Evolutionary conservation across 2,113 vertebrate species (phyloP), one percentile per base, ranked within the genome.

Genomic region (Phylloscopus trochiloides): DNA sequence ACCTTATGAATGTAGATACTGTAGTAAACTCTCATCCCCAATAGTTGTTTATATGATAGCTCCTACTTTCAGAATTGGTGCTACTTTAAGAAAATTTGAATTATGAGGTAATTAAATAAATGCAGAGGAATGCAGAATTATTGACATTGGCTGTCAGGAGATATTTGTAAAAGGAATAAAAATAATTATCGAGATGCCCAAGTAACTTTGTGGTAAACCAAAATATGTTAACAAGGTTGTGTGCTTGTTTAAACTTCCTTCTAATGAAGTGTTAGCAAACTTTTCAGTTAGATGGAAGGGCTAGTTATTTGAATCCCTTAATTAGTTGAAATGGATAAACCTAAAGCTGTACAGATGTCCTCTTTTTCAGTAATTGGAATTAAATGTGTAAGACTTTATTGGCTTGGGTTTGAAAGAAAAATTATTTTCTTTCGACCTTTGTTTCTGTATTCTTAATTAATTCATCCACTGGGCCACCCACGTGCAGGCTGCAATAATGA

Each of bases 251-350:
- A 97, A 98, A 97, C 95, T 96, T 92, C 91, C 78, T 93, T 96
- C 98, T 98, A 98, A 98, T 98, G 97, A 98, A 97, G 96, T 98
- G 97, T 97, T 97, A 96, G 96, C 92, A 97, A 97, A 96, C 81
- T 97, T 97, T 90, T 92, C 90, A 97, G 96, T 96, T 97, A 82
- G 93, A 61, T 74, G 47, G 97, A 96, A 97, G 96, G 96, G 77
- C 88, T 96, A 96, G 97, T 97, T 97, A 96, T 95, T 96, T 96
- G 96, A 85, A 95, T 95, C 93, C 86, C 62, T 97, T 98, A 97
- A 97, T 98, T 97, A 97, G 77, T 29, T 96, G 67, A 92, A 97
- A 92, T 94, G 92, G 92, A 92, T 96, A 92, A 94, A 94, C 68
- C 93, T 95, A 96, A 97, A 95, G 90, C 96, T 66, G 72, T 88